phyloP scores from a whole-genome alignment of 2,797 vertebrate genomes.

The Poeciliopsis infans region DNA sequence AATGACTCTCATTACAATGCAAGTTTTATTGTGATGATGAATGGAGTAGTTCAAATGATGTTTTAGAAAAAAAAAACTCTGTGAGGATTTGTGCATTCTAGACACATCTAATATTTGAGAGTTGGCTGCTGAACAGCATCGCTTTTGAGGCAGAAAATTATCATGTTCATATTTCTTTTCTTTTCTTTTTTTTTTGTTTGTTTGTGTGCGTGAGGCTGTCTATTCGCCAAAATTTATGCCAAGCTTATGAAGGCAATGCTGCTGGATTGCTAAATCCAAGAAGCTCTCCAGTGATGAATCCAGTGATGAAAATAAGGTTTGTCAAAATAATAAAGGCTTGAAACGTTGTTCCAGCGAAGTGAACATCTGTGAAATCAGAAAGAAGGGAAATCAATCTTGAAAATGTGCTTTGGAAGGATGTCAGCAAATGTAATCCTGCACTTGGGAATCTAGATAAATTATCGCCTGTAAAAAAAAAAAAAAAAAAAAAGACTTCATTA shows the following conservation, averaged over 20 bases:
- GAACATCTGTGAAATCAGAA: slow-evolving; percentile 4
- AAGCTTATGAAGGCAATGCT: slow-evolving; percentile 10
- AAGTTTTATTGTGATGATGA: neutral
- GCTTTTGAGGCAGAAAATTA: slow-evolving; percentile 27
- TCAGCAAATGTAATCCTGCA: slow-evolving; percentile 13
- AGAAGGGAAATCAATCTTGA: slow-evolving; percentile 20
- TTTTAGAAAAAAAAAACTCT: slow-evolving; percentile 11
- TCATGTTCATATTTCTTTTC: slow-evolving; percentile 9
- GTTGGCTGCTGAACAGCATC: slow-evolving; percentile 24
- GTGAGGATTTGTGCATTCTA: slow-evolving; percentile 18
- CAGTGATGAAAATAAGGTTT: slow-evolving; percentile 9
- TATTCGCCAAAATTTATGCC: slow-evolving; percentile 18
- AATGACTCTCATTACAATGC: neutral
- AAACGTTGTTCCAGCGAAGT: neutral
- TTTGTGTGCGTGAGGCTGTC: neutral
- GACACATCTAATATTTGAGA: slow-evolving; percentile 19
- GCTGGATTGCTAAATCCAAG: slow-evolving; percentile 22
- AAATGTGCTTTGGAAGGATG: slow-evolving; percentile 10
- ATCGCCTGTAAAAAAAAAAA: neutral
- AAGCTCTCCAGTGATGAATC: slow-evolving; percentile 9
- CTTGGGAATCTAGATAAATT: slow-evolving; percentile 8
- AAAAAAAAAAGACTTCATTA: neutral
- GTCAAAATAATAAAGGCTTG: slow-evolving; percentile 5
- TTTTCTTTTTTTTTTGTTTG: neutral
- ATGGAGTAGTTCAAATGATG: neutral